phyloP scores from a whole-genome alignment of 37 sponge, comb jelly and placozoan genomes.

The Halichondria panicea region DNA sequence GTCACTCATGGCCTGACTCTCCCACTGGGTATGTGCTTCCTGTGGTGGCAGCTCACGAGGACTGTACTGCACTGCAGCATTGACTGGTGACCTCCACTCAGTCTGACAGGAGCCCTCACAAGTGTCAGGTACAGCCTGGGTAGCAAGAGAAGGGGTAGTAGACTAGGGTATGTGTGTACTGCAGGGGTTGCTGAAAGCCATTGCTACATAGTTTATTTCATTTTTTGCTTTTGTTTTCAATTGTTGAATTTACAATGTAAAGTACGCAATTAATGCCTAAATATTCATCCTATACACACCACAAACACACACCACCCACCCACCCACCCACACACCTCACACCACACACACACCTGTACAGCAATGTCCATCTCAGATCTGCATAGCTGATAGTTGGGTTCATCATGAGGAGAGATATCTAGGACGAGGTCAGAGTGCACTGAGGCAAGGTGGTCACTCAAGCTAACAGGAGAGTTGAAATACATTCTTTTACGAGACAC shows the following conservation, averaged over 20 bases:
- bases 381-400: constrained; percentile 60
- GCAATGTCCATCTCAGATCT: constrained; percentile 74
- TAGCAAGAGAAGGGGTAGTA: too few species aligned
- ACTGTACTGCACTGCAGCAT: constrained; percentile 82
- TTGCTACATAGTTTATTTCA: too few species aligned
- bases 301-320: too few species aligned
- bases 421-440: constrained; percentile 50
- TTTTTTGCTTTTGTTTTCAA: too few species aligned
- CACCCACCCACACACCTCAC: too few species aligned
- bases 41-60: constrained; percentile 53
- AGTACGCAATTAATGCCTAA: too few species aligned
- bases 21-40: constrained; percentile 32
- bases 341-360: constrained; percentile 63
- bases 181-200: too few species aligned
- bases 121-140: constrained; percentile 57
- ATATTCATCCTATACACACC: too few species aligned
- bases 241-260: too few species aligned
- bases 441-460: constrained; percentile 54
- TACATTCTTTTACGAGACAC: constrained; percentile 66
- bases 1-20: constrained; percentile 43
- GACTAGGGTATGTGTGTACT: too few species aligned
- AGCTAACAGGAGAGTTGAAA: constrained; percentile 66
- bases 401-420: constrained; percentile 66
- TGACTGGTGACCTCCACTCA: constrained; percentile 58
- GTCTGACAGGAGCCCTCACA: constrained; percentile 62